Evolutionary conservation across 2,888 invertebrate species (phyloP), one percentile per base, ranked within the genome.

Genomic region (Cotesia congregata): DNA sequence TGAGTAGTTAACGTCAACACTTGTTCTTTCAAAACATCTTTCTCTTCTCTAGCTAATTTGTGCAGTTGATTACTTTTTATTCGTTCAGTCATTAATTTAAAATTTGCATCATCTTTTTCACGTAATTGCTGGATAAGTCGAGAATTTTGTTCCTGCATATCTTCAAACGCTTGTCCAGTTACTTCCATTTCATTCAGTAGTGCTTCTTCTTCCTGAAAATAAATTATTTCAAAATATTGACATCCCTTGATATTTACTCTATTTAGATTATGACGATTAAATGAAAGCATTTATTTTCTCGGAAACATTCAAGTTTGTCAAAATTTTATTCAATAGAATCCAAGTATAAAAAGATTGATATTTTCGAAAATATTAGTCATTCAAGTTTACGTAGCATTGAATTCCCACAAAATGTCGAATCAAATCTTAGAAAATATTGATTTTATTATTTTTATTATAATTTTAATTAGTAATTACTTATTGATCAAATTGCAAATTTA

Each of bases 131-230:
- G 98, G 72, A 99, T 95, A 20, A 99, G 92, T 60, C 98, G 91
- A 0, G 97, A 97, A 90, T 98, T 98, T 91, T 98, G 98, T 86
- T 99, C 98, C 90, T 99, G 98, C 98, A 98, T 98, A 86, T 99
- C 99, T 89, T 99, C 99, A 87, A 98, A 98, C 0, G 99, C 99
- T 90, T 98, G 98, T 0, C 99, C 99, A 0, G 99, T 99, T 2
- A 98, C 98, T 89, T 99, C 99, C 97, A 99, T 98, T 90, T 99
- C 99, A 88, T 97, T 98, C 15, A 99, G 91, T 72, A 99, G 91
- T 0, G 98, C 98, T 87, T 99, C 98, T 90, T 99, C 98, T 89
- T 98, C 98, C 93, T 94, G 89, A 78, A 89, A 83, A 88, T 88
- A 88, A 82, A 87, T 85, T 84, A 85, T 87, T 60, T 12, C 17